These are phyloP conservation scores for Lasioglossum oenotherae DNA, from an alignment of 2,888 invertebrate species.

Conservation along the genomic window DNA sequence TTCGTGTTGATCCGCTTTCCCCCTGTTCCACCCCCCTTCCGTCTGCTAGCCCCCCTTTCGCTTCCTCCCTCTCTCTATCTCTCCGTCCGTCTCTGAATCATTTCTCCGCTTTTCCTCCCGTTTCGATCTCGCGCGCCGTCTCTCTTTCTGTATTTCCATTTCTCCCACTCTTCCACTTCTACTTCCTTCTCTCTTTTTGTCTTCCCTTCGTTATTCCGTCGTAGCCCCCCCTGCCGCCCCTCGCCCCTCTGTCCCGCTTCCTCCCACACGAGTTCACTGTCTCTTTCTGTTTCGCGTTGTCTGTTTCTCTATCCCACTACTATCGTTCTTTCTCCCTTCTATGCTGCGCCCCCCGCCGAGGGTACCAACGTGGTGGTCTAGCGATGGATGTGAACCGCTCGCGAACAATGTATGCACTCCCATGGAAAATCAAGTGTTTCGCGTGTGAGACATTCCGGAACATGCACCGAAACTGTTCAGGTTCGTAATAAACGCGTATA, in stretches of 20 bases:
- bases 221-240: too few species aligned
- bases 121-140: slow-evolving; percentile 40
- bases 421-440: background rate
- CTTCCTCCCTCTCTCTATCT: slow-evolving; percentile 25
- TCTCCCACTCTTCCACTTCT: slow-evolving; percentile 18
- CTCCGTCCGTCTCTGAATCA: slow-evolving; percentile 49
- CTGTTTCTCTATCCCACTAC: background rate
- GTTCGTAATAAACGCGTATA: background rate
- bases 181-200: slow-evolving; percentile 48
- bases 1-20: slow-evolving; percentile 56
- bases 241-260: background rate
- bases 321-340: background rate
- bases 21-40: slow-evolving; percentile 7
- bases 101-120: slow-evolving; percentile 53
- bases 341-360: slow-evolving; percentile 38
- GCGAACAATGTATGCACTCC: slow-evolving; percentile 14
- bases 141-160: slow-evolving; percentile 50
- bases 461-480: background rate
- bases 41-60: background rate
- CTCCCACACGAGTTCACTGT: background rate
- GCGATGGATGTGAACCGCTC: slow-evolving; percentile 50
- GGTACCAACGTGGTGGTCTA: slow-evolving; percentile 37
- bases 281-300: background rate
- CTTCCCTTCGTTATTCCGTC: slow-evolving; percentile 27
- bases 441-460: background rate